Percentiles rank a stretch among this genome's conserved stretches.
phyloP scores from a whole-genome alignment of 2,113 vertebrate genomes.

The Macquaria australasica region DNA sequence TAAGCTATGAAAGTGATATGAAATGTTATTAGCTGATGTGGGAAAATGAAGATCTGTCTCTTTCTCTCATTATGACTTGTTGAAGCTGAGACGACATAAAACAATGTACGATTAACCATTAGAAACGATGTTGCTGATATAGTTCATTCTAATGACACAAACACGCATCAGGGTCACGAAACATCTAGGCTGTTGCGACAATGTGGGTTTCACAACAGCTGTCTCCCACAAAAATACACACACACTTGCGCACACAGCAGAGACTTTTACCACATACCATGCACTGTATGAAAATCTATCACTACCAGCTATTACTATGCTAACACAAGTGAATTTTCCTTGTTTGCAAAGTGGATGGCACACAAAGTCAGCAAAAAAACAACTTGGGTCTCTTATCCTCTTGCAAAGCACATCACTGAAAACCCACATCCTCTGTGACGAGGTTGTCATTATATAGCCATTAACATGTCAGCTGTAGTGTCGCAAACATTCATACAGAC shows the following conservation, averaged over 20 bases:
- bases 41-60: constrained; percentile 6
- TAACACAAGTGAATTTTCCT: constrained; percentile 7
- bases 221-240: background rate
- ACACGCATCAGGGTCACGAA: background rate
- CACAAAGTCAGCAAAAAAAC: constrained; percentile 22
- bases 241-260: background rate
- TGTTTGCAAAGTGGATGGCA: constrained; percentile 5
- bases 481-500: constrained; percentile 12
- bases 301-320: background rate
- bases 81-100: background rate
- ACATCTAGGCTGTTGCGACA: constrained; percentile 21
- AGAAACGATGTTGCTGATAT: background rate
- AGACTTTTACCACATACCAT: background rate
- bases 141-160: background rate
- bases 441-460: constrained; percentile 60
- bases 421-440: constrained; percentile 79
- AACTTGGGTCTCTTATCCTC: constrained; percentile 31
- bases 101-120: background rate
- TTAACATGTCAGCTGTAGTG: constrained; percentile 64
- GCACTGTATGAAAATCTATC: background rate
- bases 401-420: constrained; percentile 42
- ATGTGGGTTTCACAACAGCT: constrained; percentile 34
- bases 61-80: background rate
- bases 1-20: background rate
- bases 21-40: background rate